Evolutionary conservation across 2,888 invertebrate genomes (phyloP), one percentile per base, ranked within the genome.

Genomic region (Drosophila affinis): DNA sequence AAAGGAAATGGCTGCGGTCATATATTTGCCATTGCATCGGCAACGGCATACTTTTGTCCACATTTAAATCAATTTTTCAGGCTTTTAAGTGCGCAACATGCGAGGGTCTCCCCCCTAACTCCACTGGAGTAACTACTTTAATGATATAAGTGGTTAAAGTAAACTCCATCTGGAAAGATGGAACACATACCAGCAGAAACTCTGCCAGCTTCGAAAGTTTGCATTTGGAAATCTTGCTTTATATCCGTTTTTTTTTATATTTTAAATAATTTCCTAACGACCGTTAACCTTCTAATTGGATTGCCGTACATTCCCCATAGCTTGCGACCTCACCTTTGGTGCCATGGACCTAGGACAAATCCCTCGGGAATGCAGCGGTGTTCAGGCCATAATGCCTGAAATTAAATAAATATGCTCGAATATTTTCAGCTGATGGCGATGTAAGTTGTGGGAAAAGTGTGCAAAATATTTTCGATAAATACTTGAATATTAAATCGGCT

Each of bases 401-500:
- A 60, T 67, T 59, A 59, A 69, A 59, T 67, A 67, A 67, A 67
- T 53, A 59, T 67, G 47, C 48, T 65, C 12, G 32, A 49, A 59
- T 44, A 54, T 54, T 49, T 69, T 18, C 68, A 54, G 63, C 55
- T 67, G 45, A 63, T 63, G 45, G 45, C 49, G 3, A 56, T 67
- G 57, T 58, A 39, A 39, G 39, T 39, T 39, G 39, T 6, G 39
- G 39, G 2, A 14, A 39, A 39, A 39, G n/a, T n/a, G 49, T 24
- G 34, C 44, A 32, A 27, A 47, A 61, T 39, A 68, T 62, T 55
- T 68, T 62, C 52, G 51, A 69, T 70, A 54, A 62, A 70, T 63
- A 71, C 56, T 59, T 59, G 64, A 62, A 71, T 56, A 69, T 70
- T 34, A 72, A 75, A 72, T 72, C 67, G 64, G 72, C 67, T 72